A percentile compares a stretch with the other conserved stretches of the same genome.
Conservation (phyloP, 2,888 invertebrate genomes). For the Neelides folsomi region DNA sequence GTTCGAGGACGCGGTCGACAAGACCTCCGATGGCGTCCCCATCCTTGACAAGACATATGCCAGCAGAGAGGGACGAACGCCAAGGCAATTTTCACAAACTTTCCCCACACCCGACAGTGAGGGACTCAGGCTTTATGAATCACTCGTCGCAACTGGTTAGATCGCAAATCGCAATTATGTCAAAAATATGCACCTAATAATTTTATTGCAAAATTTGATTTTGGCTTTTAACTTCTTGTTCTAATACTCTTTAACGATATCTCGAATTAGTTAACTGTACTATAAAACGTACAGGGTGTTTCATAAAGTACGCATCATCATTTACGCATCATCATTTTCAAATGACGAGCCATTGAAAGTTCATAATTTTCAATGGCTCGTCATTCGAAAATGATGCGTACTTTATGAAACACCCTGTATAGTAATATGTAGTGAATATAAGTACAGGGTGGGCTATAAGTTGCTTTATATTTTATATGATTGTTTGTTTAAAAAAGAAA, state of each 20-base stretch:
- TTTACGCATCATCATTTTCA: too few relatives aligned
- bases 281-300: background rate
- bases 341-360: too few relatives aligned
- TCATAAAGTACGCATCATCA: too few relatives aligned
- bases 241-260: background rate
- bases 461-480: too few relatives aligned
- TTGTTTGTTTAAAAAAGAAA: too few relatives aligned
- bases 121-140: constrained; percentile 35
- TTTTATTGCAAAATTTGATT: background rate
- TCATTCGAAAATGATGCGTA: too few relatives aligned
- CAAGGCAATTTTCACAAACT: too few relatives aligned
- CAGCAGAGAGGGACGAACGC: too few relatives aligned
- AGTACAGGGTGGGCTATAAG: background rate
- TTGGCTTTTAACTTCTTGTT: background rate
- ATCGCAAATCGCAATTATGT: background rate
- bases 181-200: background rate
- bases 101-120: constrained; percentile 29
- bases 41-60: constrained; percentile 27
- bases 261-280: background rate
- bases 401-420: too few relatives aligned
- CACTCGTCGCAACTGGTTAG: constrained; percentile 30
- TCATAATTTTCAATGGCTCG: too few relatives aligned
- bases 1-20: constrained; percentile 18
- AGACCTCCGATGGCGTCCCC: constrained; percentile 28
- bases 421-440: background rate